A percentile compares a stretch with the other conserved stretches of the same genome.
These are phyloP conservation scores for Cettia cetti DNA, from an alignment of 2,113 vertebrate genomes.

Conservation along the genomic window DNA sequence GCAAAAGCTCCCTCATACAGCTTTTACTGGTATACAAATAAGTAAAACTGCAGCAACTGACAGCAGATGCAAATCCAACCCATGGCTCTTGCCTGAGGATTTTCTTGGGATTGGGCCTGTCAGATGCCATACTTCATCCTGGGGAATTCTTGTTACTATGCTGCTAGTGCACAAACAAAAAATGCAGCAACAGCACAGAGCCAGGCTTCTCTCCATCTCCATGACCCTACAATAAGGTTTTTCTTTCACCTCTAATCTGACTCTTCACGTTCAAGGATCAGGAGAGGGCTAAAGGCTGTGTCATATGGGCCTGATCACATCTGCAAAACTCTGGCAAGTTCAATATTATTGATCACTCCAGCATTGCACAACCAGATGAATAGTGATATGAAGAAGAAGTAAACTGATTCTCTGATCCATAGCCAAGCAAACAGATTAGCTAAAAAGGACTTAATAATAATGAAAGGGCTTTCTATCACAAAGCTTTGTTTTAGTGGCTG, in stretches of 20 bases:
- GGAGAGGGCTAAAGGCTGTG: neutral
- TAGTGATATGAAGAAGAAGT: neutral
- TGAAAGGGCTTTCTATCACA: neutral
- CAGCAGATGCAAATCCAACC: neutral
- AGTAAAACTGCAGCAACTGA: neutral
- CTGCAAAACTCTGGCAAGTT: neutral
- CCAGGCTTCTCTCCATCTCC: neutral
- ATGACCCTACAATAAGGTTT: neutral
- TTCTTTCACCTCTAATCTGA: neutral
- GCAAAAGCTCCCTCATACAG: neutral
- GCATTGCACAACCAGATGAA: neutral
- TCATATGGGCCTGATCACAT: neutral
- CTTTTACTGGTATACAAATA: neutral
- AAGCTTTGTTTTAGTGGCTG: neutral
- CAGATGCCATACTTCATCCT: neutral
- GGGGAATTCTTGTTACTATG: neutral
- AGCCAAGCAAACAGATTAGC: neutral
- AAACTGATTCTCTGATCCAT: neutral
- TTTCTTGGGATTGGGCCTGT: neutral
- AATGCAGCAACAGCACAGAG: accelerated
- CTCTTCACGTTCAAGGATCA: neutral
- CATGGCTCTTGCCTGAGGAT: neutral
- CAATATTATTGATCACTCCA: neutral
- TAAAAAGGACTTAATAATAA: neutral
- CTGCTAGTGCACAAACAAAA: neutral